Conservation (phyloP, 2,113 vertebrate genomes). For the Australoheros scitulus region DNA sequence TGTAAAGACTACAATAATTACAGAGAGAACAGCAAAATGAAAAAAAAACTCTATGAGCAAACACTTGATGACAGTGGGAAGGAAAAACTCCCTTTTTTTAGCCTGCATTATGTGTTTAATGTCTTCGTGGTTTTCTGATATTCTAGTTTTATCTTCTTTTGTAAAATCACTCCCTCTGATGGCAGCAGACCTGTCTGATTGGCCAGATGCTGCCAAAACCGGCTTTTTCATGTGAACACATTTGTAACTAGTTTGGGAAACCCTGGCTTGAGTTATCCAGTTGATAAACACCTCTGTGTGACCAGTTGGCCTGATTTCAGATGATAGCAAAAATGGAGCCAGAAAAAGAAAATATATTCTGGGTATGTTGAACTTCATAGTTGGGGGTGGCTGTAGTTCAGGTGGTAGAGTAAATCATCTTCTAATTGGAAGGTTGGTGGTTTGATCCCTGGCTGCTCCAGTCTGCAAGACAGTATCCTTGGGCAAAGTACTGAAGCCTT, state of each 20-base stretch:
- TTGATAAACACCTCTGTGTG: background rate
- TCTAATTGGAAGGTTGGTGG: too few species aligned
- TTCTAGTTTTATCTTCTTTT: background rate
- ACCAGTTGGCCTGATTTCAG: background rate
- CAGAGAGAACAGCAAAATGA: too few species aligned
- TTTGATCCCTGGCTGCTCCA: too few species aligned
- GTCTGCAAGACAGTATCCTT: too few species aligned
- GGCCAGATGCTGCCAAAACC: background rate
- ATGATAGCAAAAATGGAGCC: background rate
- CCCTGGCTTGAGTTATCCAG: background rate
- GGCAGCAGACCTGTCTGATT: background rate
- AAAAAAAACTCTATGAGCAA: too few species aligned
- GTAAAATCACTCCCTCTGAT: background rate
- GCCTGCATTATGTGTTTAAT: background rate
- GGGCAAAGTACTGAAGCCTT: too few species aligned
- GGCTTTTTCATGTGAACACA: background rate
- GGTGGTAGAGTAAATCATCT: too few species aligned
- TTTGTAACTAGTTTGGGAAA: background rate
- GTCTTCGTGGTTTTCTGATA: background rate
- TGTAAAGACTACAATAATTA: too few species aligned
- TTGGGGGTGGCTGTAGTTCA: too few species aligned
- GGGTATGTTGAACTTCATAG: background rate
- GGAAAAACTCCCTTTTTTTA: background rate
- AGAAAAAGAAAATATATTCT: background rate
- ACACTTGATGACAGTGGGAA: too few species aligned